Base-by-base conservation (phyloP, 2,113 vertebrate genomes). In the Notechis scutatus region DNA sequence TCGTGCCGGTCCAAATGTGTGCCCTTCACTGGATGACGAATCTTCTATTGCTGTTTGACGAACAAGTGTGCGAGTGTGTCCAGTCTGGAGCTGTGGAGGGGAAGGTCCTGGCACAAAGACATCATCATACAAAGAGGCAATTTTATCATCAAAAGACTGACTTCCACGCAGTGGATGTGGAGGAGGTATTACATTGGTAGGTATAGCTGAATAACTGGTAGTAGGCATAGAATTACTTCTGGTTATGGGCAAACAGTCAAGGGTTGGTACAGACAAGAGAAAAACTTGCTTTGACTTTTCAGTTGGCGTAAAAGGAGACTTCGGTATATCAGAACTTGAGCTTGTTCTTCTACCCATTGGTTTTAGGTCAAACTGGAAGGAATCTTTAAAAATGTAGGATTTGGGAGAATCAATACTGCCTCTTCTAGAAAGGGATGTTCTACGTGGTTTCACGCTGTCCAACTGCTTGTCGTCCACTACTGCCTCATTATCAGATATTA, bases 341-440 rank as follows among this genome's bases (percentile, higher is more conserved):
- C 99, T 99, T 87, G 99, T 99, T 96, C 99, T 98, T 97, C 99
- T 98, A 93, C 98, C 98, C 94, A 99, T 98, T 45, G 99, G 99
- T 96, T 99, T 99, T 85, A 99, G 97, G 96, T 99, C 99, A 98
- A 99, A 99, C 96, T 99, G 99, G 97, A 99, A 99, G 91, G 99
- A 99, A 96, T 99, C 99, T 97, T 99, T 99, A 96, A 99, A 99
- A 96, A 99, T 99, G 92, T 99, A 99, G 1, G 99, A 99, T 95
- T 99, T 99, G 0, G 99, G 99, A 24, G 99, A 99, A 96, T 99
- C 99, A 92, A 99, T 99, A 96, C 99, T 99, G 29, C 99, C 99
- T 97, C 99, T 98, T 94, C 99, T 98, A 0, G 99, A 99, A 87
- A 99, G 98, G 90, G 99, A 99, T 3, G 99, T 99, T 95, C 99